Evolutionary conservation across 2,113 vertebrate genomes (phyloP), one percentile per base, ranked within the genome.

Genomic region (Orthonyx spaldingii): DNA sequence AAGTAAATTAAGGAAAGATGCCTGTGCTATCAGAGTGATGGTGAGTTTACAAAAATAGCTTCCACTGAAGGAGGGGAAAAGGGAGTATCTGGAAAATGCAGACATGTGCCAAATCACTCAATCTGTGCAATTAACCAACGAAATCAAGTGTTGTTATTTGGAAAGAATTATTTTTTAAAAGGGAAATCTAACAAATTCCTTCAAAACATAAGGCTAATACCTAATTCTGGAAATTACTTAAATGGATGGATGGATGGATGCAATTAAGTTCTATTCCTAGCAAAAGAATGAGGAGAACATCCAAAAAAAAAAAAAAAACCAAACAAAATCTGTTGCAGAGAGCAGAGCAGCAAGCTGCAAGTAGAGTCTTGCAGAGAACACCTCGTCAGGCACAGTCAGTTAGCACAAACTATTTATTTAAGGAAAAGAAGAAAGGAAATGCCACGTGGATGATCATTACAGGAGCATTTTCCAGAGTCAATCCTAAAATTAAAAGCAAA

Each of bases 41-140:
- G 94, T 2, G 82, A 94, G 69, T 66, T 91, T 95, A 94, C 80
- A 96, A 97, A 96, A 96, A 97, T 95, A 92, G 93, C 94, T 93
- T 9, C 72, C 65, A 80, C 68, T 0, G 13, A 94, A 94, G 92
- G 76, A 90, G 90, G 95, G 83, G 1, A 75, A 94, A 90, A 88
- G 90, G 65, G 83, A 96, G 90, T 90, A 92, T 84, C 84, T 95
- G 95, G 83, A 90, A 94, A 96, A 94, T 5, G 94, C 92, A 96
- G 92, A 37, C 79, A 37, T 84, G 90, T 96, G 94, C 96, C 95
- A 96, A 96, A 94, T 77, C 90, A 52, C 92, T 94, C 95, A 95
- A 94, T 96, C 94, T 96, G 96, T 97, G 96, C 96, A 96, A 96
- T 96, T 95, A 97, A 49, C 90, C 76, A 49, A 16, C 78, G 35